These are phyloP conservation scores for Acronicta aceris DNA, from an alignment of 2,888 invertebrate species.

Conservation along the genomic window DNA sequence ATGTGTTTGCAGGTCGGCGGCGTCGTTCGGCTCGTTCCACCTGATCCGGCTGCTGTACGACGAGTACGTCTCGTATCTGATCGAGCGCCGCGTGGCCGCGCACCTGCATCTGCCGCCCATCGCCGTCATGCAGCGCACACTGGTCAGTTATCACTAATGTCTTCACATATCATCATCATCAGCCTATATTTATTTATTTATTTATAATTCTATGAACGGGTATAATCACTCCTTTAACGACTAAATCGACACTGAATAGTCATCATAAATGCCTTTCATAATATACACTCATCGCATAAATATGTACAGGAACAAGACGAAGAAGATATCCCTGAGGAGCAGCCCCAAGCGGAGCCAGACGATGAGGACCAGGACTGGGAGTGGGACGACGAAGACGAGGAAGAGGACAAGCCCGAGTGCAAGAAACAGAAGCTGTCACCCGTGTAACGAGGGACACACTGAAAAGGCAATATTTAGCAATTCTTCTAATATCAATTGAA, in stretches of 20 bases:
- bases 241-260: too few species aligned
- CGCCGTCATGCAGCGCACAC: slow-evolving; percentile 93
- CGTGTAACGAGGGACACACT: slow-evolving; percentile 2
- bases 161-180: too few species aligned
- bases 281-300: too few species aligned
- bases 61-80: slow-evolving; percentile 99
- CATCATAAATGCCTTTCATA: too few species aligned
- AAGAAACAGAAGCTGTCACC: slow-evolving; percentile 63
- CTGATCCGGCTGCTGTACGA: slow-evolving; percentile 98
- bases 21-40: slow-evolving; percentile 99
- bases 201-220: too few species aligned
- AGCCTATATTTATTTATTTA: too few species aligned
- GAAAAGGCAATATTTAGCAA: too few species aligned
- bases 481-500: too few species aligned
- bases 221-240: too few species aligned
- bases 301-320: slow-evolving; percentile 62
- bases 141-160: slow-evolving; percentile 57
- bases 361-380: slow-evolving; percentile 80
- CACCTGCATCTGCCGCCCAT: slow-evolving; percentile 97
- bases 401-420: slow-evolving; percentile 75
- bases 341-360: slow-evolving; percentile 59
- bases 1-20: slow-evolving; percentile 91
- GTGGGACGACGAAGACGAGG: slow-evolving; percentile 82
- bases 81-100: slow-evolving; percentile 98
- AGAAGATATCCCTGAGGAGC: slow-evolving; percentile 65